Evolutionary conservation across 2,113 vertebrate genomes (phyloP).

Genomic region (Madoqua kirkii): DNA sequence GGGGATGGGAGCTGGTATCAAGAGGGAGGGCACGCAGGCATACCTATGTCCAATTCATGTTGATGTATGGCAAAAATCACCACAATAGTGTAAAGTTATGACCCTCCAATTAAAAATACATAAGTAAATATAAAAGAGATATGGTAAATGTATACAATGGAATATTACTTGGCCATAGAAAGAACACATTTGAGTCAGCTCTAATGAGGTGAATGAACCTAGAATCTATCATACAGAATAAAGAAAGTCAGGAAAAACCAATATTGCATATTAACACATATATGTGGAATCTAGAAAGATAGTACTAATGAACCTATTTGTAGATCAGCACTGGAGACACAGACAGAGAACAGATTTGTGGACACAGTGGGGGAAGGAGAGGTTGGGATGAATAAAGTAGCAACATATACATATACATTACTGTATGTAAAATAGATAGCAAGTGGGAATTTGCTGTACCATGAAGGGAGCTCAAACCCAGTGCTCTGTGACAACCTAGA

Average conservation of each 20-base stretch:
- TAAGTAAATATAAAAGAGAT: not conserved
- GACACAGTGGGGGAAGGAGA: not conserved
- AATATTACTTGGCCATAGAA: not conserved
- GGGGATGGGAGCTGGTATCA: not conserved
- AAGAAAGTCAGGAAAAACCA: not conserved
- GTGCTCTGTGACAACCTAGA: not conserved
- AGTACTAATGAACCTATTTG: not conserved
- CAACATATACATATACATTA: not conserved
- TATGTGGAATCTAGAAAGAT: not conserved
- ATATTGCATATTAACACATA: not conserved
- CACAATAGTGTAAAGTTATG: not conserved
- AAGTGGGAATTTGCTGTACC: not conserved
- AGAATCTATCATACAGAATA: not conserved
- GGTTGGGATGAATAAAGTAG: not conserved
- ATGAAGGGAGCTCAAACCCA: not conserved
- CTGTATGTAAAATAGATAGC: not conserved
- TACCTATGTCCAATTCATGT: not conserved
- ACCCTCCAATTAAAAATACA: not conserved
- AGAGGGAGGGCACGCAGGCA: not conserved
- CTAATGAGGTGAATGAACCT: not conserved
- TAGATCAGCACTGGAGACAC: not conserved
- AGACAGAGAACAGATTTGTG: not conserved
- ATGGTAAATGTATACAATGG: not conserved
- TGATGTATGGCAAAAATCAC: not conserved
- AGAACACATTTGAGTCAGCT: not conserved